These are phyloP conservation scores for Alitta virens DNA, from an alignment of 2,888 invertebrate species.

Conservation along the genomic window DNA sequence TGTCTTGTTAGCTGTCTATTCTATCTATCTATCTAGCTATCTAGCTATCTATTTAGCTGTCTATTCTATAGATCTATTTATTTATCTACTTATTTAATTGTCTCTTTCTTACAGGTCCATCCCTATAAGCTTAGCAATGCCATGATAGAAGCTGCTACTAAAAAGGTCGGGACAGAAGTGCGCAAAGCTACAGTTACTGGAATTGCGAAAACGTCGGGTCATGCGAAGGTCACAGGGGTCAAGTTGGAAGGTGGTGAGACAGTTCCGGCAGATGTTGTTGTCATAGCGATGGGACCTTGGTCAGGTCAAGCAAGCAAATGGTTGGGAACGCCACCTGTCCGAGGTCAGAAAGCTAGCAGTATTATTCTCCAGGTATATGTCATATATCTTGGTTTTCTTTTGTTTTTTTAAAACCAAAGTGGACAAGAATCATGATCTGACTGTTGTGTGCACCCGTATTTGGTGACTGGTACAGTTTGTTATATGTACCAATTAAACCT, in stretches of 20 bases:
- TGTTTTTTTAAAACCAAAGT: no score
- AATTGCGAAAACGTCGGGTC: not conserved
- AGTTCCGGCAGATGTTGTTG: constrained; percentile 26
- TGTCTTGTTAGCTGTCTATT: no score
- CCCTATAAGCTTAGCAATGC: constrained; percentile 26
- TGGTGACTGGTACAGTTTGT: no score
- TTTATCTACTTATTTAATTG: no score
- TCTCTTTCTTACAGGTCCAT: constrained; percentile 24
- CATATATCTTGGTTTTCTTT: no score
- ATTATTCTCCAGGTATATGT: constrained; percentile 12
- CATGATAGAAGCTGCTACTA: constrained; percentile 19
- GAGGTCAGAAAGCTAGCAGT: constrained; percentile 28
- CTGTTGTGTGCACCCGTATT: no score
- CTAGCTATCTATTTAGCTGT: no score
- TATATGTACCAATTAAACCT: no score
- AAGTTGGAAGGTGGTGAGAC: constrained; percentile 22
- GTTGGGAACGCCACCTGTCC: constrained; percentile 23
- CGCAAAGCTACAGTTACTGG: not conserved
- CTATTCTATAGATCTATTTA: no score
- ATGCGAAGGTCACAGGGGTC: constrained; percentile 22
- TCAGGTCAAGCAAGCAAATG: constrained; percentile 25
- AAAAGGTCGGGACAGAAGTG: constrained; percentile 14
- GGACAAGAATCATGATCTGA: no score
- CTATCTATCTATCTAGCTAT: no score
- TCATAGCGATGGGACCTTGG: constrained; percentile 36